Evolutionary conservation across 2,888 invertebrate genomes (phyloP), one percentile per base, ranked within the genome.

Genomic region (Hirtodrosophila cameraria): DNA sequence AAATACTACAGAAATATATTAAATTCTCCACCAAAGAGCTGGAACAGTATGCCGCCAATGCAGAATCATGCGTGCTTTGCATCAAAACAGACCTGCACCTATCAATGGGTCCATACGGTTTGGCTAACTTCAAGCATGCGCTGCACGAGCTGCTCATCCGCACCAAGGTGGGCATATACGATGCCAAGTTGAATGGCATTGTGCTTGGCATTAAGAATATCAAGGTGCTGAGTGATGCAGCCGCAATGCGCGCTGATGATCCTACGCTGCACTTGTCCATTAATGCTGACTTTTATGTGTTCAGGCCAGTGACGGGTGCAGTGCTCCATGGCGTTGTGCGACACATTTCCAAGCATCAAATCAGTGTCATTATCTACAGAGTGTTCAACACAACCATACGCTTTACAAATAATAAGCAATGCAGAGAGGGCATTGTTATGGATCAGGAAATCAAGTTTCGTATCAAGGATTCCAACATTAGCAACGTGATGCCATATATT

Each of bases 311-410:
- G 65, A 83, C 93, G 30, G 94, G 93, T 0, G 92, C 92, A 52
- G 88, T 89, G 4, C 87, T 94, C 8, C 91, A 91, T 76, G 94
- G 94, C 9, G 87, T 92, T 33, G 93, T 94, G 0, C 93, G 93
- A 72, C 94, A 94, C 54, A 82, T 90, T 18, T 87, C 90, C 1
- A 75, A 76, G 74, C 87, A 91, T 35, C 93, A 94, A 83, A 90
- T 95, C 20, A 93, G 94, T 6, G 93, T 93, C 31, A 91, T 94
- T 43, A 92, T 94, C 1, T 94, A 94, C 85, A 91, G 93, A 43
- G 91, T 92, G 2, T 94, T 94, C 73, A 94, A 94, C 83, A 93
- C 93, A 8, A 93, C 93, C n/a, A 91, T 94, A 35, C 92, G 92
- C 60, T 91, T 92, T 67, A 61, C 69, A 8, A 78, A 84, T 11